phyloP scores from a whole-genome alignment of 2,888 invertebrate genomes.

The Cephus spinipes region DNA sequence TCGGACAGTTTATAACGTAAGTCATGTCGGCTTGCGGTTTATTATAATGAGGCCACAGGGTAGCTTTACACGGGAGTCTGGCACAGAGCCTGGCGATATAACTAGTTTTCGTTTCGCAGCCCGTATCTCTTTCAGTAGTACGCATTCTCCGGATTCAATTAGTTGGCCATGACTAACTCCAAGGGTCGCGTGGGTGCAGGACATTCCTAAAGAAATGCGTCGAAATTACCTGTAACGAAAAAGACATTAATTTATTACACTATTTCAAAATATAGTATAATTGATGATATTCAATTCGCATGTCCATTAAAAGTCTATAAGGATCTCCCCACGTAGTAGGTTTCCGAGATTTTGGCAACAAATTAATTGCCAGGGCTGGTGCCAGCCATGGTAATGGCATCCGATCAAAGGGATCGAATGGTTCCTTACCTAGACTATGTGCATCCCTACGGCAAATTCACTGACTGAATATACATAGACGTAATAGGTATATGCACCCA shows the following conservation, averaged over 20 bases:
- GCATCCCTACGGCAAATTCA: background rate
- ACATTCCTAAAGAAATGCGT: background rate
- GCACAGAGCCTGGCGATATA: conserved; percentile 48
- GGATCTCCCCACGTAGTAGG: background rate
- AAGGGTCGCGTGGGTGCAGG: background rate
- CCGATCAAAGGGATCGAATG: background rate
- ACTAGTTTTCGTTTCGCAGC: conserved; percentile 34
- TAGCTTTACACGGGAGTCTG: conserved; percentile 52
- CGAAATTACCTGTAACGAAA: background rate
- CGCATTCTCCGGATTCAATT: background rate
- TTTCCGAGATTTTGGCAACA: background rate
- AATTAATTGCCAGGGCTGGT: background rate
- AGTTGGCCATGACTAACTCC: background rate
- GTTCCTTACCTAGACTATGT: background rate
- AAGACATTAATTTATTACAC: background rate
- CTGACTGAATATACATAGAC: background rate
- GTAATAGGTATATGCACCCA: background rate
- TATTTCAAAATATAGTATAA: background rate
- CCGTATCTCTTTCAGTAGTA: background rate
- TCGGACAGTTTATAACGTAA: conserved; percentile 39
- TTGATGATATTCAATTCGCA: background rate
- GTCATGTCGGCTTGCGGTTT: conserved; percentile 40
- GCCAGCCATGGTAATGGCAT: background rate
- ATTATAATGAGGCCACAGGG: conserved; percentile 46
- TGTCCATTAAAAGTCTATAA: background rate